These are phyloP conservation scores for Helicolenus hilgendorfi DNA, from an alignment of 2,797 vertebrate species.

Conservation along the genomic window DNA sequence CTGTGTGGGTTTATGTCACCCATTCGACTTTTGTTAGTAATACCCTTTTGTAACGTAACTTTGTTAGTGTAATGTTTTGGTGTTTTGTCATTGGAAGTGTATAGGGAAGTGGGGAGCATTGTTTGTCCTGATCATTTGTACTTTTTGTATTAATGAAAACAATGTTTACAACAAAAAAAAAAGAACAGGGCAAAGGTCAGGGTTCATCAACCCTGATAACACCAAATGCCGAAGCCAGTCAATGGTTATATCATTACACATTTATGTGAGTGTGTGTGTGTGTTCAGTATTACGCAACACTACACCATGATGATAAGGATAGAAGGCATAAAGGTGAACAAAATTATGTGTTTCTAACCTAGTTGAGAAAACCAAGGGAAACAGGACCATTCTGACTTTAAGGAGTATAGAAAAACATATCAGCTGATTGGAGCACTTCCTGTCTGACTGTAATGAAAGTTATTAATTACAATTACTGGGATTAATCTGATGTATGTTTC, in stretches of 20 bases:
- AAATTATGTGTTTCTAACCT: neutral
- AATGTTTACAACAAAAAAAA: too few relatives aligned
- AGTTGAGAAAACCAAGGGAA: neutral
- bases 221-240: slow-evolving; percentile 20
- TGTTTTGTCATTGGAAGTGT: too few relatives aligned
- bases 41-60: too few relatives aligned
- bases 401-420: neutral
- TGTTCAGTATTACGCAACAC: slow-evolving; percentile 45
- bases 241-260: neutral
- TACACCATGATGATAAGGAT: slow-evolving; percentile 32
- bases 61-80: too few relatives aligned
- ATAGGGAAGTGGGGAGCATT: too few relatives aligned
- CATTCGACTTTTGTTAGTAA: too few relatives aligned
- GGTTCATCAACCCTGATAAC: slow-evolving; percentile 46
- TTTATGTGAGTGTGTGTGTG: neutral
- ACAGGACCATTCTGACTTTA: neutral
- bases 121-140: too few relatives aligned
- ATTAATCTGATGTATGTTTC: neutral
- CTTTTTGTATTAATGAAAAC: too few relatives aligned
- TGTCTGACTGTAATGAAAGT: neutral
- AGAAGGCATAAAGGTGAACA: slow-evolving; percentile 35
- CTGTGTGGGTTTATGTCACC: too few relatives aligned
- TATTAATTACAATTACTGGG: neutral
- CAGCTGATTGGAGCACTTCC: neutral
- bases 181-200: slow-evolving; percentile 57